Evolutionary conservation across 2,888 invertebrate genomes (phyloP), one percentile per base, ranked within the genome.

Genomic region (Cyrtodaria siliqua): DNA sequence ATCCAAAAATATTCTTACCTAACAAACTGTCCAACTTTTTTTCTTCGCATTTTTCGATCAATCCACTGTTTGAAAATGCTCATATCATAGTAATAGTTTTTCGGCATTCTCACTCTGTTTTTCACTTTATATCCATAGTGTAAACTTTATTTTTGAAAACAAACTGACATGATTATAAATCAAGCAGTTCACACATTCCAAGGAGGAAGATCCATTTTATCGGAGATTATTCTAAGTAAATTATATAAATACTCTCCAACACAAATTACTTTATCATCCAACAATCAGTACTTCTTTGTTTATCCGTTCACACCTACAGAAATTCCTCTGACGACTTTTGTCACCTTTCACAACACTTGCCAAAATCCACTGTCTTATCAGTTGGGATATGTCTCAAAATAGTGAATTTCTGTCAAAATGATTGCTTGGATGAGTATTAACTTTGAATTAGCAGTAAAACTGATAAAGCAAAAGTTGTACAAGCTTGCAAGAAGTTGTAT

Each of bases 81-180:
- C 83, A 85, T 82, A 60, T 85, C 85, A 82, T 85, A 85, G 50
- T 85, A 85, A 72, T 82, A 82, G 52, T 75, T 84, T 57, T 82
- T 85, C 12, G 82, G 82, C 85, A 85, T 85, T 49, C 55, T 77
- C 26, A 27, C 49, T 33, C 14, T 63, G 9, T 44, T 20, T n/a
- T 12, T 33, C 33, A 23, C 6, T 40, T 27, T 26, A 33, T 33
- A 8, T 33, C 33, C 33, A 33, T 33, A 33, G 4, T 33, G 33
- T 33, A 33, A 33, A 33, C 33, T 33, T 33, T 33, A 8, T 33
- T 12, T 16, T 14, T 40, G 12, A 40, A n/a, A n/a, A n/a, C n/a
- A n/a, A n/a, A n/a, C n/a, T n/a, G n/a, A n/a, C n/a, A n/a, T n/a
- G n/a, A n/a, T n/a, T n/a, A n/a, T n/a, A n/a, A n/a, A n/a, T n/a